These are phyloP conservation scores for Perca fluviatilis DNA, from an alignment of 2,113 vertebrate species.

Conservation along the genomic window DNA sequence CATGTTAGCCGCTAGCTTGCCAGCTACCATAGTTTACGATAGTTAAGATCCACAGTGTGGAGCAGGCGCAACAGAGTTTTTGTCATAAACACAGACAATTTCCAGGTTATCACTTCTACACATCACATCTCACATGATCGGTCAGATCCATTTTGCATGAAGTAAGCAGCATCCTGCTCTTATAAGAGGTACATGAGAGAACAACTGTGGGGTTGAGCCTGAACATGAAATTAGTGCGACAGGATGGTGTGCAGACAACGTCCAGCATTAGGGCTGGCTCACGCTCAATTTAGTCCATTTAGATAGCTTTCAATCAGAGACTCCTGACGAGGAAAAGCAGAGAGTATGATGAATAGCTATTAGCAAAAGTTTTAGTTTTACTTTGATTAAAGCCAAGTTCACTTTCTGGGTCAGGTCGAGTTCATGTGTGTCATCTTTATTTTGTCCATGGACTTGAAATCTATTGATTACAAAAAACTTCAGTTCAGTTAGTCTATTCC, in stretches of 20 bases:
- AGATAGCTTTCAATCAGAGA: slow-evolving; percentile 74
- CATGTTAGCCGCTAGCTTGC: not conserved
- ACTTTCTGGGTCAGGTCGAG: slow-evolving; percentile 24
- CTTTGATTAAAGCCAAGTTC: slow-evolving; percentile 45
- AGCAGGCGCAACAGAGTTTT: not conserved
- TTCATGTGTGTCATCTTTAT: slow-evolving; percentile 9
- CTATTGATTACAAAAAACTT: not conserved
- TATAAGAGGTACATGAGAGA: not conserved
- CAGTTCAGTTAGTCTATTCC: not conserved
- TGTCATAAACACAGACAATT: slow-evolving; percentile 4
- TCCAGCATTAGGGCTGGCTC: slow-evolving; percentile 8
- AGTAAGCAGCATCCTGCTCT: not conserved
- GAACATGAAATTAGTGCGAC: slow-evolving; percentile 40
- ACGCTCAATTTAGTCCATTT: slow-evolving; percentile 77
- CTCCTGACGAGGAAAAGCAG: slow-evolving; percentile 12
- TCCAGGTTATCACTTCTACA: not conserved
- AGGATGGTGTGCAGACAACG: slow-evolving; percentile 51
- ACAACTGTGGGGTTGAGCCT: slow-evolving; percentile 14
- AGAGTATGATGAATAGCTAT: slow-evolving; percentile 17
- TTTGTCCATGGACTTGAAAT: not conserved
- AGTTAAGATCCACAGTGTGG: not conserved
- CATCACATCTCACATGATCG: slow-evolving; percentile 9
- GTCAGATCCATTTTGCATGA: not conserved
- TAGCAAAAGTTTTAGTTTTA: slow-evolving; percentile 24
- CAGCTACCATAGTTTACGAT: not conserved